These are phyloP conservation scores for Tapirus terrestris DNA, from an alignment of 2,113 vertebrate genomes.

Conservation along the genomic window DNA sequence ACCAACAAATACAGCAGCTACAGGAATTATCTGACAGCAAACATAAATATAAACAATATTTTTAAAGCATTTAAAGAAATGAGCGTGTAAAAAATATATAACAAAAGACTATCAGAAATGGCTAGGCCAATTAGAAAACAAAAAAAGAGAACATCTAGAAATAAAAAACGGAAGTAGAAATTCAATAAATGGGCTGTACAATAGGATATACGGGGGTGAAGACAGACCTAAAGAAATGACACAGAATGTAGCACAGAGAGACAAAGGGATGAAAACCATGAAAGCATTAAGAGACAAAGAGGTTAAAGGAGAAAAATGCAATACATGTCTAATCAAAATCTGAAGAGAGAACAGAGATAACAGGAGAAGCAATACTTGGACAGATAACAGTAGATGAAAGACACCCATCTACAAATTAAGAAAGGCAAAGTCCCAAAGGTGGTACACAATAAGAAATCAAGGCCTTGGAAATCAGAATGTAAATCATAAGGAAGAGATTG, in stretches of 20 bases:
- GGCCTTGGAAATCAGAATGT: conserved; percentile 3
- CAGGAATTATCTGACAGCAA: background rate
- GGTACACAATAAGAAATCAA: conserved; percentile 29
- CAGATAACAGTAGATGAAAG: background rate
- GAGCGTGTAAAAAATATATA: background rate
- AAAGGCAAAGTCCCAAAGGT: background rate
- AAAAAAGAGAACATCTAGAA: background rate
- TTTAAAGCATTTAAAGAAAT: background rate
- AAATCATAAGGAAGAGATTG: background rate
- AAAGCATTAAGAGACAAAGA: background rate
- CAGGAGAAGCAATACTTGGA: background rate
- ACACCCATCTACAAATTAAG: background rate
- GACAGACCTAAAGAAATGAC: background rate
- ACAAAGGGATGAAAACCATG: background rate
- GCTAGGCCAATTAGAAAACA: background rate
- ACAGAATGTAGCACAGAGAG: background rate
- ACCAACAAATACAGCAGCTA: background rate
- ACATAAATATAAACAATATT: background rate
- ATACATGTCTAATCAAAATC: background rate
- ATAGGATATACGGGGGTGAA: background rate
- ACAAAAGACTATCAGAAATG: conserved; percentile 3
- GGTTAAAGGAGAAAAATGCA: background rate
- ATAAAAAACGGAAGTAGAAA: conserved; percentile 38
- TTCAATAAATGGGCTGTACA: background rate
- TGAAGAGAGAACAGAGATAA: background rate